Evolutionary conservation across 2,113 vertebrate genomes (phyloP).

Genomic region (Arizona elegans): DNA sequence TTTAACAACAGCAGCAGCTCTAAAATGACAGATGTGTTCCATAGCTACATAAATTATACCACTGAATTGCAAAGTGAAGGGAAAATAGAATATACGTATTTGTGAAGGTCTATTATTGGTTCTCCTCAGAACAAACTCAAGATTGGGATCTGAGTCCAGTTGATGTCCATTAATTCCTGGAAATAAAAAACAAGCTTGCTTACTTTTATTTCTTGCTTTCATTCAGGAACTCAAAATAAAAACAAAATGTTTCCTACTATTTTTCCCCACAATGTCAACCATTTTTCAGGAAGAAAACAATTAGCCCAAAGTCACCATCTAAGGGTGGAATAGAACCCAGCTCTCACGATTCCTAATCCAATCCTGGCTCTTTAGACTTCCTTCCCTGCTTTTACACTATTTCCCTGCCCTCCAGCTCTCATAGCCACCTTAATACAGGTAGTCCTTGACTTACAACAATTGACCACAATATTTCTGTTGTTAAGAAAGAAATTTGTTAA

Average conservation of each 20-base stretch:
- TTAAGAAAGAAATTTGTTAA: too few species aligned
- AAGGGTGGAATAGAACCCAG: background rate
- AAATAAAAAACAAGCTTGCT: background rate
- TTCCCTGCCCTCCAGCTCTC: background rate
- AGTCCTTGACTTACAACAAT: too few species aligned
- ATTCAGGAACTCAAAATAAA: background rate
- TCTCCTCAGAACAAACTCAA: background rate
- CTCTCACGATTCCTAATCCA: background rate
- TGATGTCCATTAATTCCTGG: background rate
- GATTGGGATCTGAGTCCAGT: background rate
- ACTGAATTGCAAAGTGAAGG: background rate
- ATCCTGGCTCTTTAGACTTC: background rate
- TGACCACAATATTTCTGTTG: too few species aligned
- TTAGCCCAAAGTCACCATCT: background rate
- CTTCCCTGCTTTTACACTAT: background rate
- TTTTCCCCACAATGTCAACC: background rate
- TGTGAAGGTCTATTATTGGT: background rate
- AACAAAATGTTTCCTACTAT: background rate
- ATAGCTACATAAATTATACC: background rate
- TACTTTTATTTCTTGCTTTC: background rate
- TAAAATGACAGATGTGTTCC: background rate
- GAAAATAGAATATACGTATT: background rate
- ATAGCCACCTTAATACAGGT: background rate
- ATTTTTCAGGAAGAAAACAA: background rate
- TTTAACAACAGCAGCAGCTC: background rate